These are phyloP conservation scores for Murina feae DNA, from an alignment of 2,113 vertebrate genomes.

Conservation along the genomic window DNA sequence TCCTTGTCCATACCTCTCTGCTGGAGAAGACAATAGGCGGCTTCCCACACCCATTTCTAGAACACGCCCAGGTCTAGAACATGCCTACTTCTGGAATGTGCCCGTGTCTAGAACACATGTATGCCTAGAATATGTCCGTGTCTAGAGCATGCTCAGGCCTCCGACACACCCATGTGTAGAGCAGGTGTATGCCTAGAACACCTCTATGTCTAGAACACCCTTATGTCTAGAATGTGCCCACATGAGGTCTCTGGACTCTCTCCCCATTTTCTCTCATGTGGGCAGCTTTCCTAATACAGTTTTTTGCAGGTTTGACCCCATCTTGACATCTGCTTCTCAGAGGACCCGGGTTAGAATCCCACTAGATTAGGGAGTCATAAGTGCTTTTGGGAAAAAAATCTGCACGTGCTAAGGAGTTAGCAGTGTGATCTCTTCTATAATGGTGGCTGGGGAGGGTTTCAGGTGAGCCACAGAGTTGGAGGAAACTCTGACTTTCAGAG, in stretches of 20 bases:
- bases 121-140: too few species aligned
- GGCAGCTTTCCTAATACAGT: not conserved
- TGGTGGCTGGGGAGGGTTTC: not conserved
- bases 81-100: too few species aligned
- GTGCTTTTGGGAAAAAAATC: not conserved
- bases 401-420: not conserved
- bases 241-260: too few species aligned
- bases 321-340: not conserved
- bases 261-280: not conserved
- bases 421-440: not conserved
- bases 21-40: too few species aligned
- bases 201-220: not conserved
- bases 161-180: too few species aligned
- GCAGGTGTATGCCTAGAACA: not conserved
- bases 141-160: too few species aligned
- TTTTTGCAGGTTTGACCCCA: not conserved
- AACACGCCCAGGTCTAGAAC: too few species aligned
- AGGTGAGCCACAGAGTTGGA: not conserved
- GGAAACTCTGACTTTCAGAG: not conserved
- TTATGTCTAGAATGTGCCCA: not conserved
- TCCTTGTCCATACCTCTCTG: too few species aligned
- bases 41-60: too few species aligned
- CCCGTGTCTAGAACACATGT: too few species aligned
- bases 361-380: not conserved
- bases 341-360: not conserved